phyloP scores from a whole-genome alignment of 2,888 invertebrate genomes.

The Alloscopus bannaensis region DNA sequence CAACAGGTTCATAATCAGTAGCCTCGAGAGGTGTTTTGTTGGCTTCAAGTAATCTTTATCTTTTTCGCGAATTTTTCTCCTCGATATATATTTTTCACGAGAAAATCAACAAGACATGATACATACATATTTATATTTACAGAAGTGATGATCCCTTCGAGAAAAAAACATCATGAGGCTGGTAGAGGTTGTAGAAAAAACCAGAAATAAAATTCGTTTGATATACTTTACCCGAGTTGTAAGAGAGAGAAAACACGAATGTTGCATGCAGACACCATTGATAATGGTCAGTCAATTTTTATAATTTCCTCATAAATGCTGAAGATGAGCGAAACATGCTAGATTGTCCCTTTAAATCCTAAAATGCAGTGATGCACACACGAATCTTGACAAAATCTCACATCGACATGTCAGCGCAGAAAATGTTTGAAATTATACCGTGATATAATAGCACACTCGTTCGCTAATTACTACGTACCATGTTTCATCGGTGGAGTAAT shows the following conservation, averaged over 20 bases:
- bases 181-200: slow-evolving; percentile 29
- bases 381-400: slow-evolving; percentile 39
- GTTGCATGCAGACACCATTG: slow-evolving; percentile 51
- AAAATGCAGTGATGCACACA: slow-evolving; percentile 52
- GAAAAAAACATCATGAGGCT: slow-evolving; percentile 12
- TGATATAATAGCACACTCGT: slow-evolving; percentile 35
- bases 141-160: slow-evolving; percentile 37
- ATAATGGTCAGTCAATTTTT: slow-evolving; percentile 52
- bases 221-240: no score
- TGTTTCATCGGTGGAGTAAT: slow-evolving; percentile 54
- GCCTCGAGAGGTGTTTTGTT: slow-evolving; percentile 18
- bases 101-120: neutral
- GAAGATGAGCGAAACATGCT: no score
- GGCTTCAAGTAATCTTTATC: slow-evolving; percentile 25
- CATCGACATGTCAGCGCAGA: slow-evolving; percentile 55
- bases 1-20: slow-evolving; percentile 32
- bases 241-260: slow-evolving; percentile 40
- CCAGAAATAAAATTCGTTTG: slow-evolving; percentile 44
- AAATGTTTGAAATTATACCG: slow-evolving; percentile 16
- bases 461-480: slow-evolving; percentile 58
- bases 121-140: slow-evolving; percentile 41
- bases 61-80: slow-evolving; percentile 15
- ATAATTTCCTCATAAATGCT: slow-evolving; percentile 12
- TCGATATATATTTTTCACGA: neutral
- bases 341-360: neutral